Evolutionary conservation across 1,140 invertebrate species (phyloP), one percentile per base, ranked within the genome.

Genomic region (Ptiloglossa arizonensis): DNA sequence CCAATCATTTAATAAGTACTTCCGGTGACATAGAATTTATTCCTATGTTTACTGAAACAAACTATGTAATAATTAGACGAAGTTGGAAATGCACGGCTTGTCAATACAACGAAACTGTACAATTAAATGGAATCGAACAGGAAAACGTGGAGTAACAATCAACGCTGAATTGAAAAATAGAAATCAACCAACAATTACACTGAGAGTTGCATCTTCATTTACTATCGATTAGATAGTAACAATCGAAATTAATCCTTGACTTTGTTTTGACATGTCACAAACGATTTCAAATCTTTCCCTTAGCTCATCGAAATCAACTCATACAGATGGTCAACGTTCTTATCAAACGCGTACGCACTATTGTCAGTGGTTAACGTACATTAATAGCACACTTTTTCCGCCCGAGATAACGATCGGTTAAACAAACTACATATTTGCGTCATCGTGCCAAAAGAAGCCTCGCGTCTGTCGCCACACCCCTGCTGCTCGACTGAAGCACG

Each of bases 401-500:
- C 29, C 35, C 15, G 57, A 57, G 35, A 68, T 85, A 79, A 86
- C 66, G 79, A 85, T 82, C 80, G 80, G 69, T 24, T 24, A 75
- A 71, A 72, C 48, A 79, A 78, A 75, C 72, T 54, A 77, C 73
- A 27, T 60, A 46, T 82, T 48, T 81, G 85, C 80, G 83, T 86
- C 85, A 86, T 71, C 41, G 50, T 68, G 60, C 48, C 68, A 59
- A 35, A 68, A 77, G 56, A 63, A 68, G 62, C 27, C 19, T 72
- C 56, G 19, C n/a, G 41, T 27, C 32, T 70, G 24, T 62, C 81
- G 85, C 85, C 85, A 87, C 85, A 87, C 85, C 83, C 83, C 81
- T 80, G 59, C 32, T 60, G 19, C 50, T 9, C 8, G 29, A 22
- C 60, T 46, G 19, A 57, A 54, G 50, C 68, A 41, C 57, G 22